Conservation (phyloP, 2,113 vertebrate genomes). For the Aphyosemion australe region DNA sequence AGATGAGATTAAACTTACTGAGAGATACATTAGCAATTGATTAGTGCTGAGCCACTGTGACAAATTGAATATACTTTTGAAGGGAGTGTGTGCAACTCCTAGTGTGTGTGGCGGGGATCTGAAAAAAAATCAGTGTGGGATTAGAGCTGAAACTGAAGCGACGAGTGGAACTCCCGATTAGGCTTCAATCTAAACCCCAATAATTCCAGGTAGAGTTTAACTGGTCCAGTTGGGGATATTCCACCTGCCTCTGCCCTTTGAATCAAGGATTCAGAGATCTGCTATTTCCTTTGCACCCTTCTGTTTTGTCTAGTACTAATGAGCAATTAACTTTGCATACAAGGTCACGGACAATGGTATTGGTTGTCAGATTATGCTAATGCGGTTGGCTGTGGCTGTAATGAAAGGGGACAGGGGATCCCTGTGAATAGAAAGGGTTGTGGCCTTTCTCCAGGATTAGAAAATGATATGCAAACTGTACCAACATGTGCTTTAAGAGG, state of each 20-base stretch:
- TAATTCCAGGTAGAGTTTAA: slow-evolving; percentile 27
- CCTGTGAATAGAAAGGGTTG: slow-evolving; percentile 65
- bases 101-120: background rate
- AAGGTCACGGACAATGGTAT: slow-evolving; percentile 72
- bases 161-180: slow-evolving; percentile 19
- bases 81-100: slow-evolving; percentile 52
- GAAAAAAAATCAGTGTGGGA: slow-evolving; percentile 17
- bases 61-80: slow-evolving; percentile 66
- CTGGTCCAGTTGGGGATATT: slow-evolving; percentile 19
- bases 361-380: slow-evolving; percentile 80
- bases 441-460: slow-evolving; percentile 68
- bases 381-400: slow-evolving; percentile 54
- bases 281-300: slow-evolving; percentile 70
- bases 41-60: slow-evolving; percentile 71
- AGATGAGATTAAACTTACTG: slow-evolving; percentile 75
- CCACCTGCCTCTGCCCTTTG: slow-evolving; percentile 54
- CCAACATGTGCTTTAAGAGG: slow-evolving; percentile 75
- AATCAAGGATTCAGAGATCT: slow-evolving; percentile 54
- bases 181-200: slow-evolving; percentile 3
- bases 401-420: slow-evolving; percentile 63
- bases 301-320: slow-evolving; percentile 76
- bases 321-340: slow-evolving; percentile 80
- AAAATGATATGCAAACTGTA: slow-evolving; percentile 80
- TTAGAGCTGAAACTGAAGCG: slow-evolving; percentile 28
- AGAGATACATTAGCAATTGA: slow-evolving; percentile 76